Evolutionary conservation across 2,113 vertebrate species (phyloP).

Genomic region (Oplegnathus fasciatus): DNA sequence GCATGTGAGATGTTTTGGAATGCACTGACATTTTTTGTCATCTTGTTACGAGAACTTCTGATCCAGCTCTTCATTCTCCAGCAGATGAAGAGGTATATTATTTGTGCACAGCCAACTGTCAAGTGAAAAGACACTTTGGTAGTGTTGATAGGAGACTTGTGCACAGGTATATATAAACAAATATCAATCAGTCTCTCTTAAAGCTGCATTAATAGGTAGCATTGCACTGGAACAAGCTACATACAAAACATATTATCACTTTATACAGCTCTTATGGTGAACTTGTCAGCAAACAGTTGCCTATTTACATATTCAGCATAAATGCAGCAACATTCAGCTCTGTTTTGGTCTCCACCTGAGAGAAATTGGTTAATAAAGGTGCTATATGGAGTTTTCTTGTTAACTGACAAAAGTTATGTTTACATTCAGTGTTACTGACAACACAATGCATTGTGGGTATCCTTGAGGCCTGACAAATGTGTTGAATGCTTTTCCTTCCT

Average conservation of each 20-base stretch:
- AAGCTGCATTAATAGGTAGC: background rate
- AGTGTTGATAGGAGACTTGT: background rate
- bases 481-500: too few relatives aligned
- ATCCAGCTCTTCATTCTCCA: constrained; percentile 1
- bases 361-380: too few relatives aligned
- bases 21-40: background rate
- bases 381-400: too few relatives aligned
- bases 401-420: too few relatives aligned
- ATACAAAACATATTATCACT: background rate
- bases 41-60: background rate
- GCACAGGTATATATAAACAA: background rate
- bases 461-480: too few relatives aligned
- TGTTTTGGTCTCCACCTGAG: too few relatives aligned
- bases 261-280: too few relatives aligned
- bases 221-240: background rate
- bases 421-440: too few relatives aligned
- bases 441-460: too few relatives aligned
- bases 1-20: background rate
- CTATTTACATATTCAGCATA: too few relatives aligned
- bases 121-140: constrained; percentile 1
- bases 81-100: constrained; percentile 17
- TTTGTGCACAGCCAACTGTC: constrained; percentile 13
- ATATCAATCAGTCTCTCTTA: constrained; percentile 18
- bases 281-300: too few relatives aligned
- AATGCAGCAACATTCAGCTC: too few relatives aligned